phyloP scores from a whole-genome alignment of 2,888 invertebrate species.

The Ceratothoa steindachneri region DNA sequence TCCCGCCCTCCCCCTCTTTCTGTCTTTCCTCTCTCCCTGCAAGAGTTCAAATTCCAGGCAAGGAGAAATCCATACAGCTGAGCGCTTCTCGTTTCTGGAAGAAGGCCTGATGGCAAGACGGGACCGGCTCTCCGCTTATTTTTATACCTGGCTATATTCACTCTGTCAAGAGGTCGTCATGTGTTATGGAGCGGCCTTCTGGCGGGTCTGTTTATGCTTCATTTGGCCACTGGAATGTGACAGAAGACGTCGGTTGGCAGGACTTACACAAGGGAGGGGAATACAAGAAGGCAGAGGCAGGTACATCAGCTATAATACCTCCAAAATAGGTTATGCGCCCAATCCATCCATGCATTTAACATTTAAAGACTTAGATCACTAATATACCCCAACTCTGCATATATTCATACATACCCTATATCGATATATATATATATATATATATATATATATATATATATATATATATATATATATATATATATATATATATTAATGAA shows the following conservation, averaged over 20 bases:
- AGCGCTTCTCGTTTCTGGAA: too few relatives aligned
- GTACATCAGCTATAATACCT: background rate
- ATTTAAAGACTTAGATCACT: too few relatives aligned
- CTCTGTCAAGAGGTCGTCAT: background rate
- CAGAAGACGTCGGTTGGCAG: background rate
- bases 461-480: background rate
- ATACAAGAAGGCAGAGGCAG: too few relatives aligned
- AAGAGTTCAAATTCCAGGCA: too few relatives aligned
- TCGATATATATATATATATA: slow-evolving; percentile 6
- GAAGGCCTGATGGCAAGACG: too few relatives aligned
- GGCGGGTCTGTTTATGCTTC: background rate
- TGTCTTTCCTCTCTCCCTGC: too few relatives aligned
- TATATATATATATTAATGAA: too few relatives aligned
- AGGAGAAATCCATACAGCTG: too few relatives aligned
- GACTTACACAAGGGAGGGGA: background rate
- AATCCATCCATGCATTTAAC: too few relatives aligned
- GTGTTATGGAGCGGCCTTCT: background rate
- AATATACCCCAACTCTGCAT: too few relatives aligned
- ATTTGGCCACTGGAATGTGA: background rate
- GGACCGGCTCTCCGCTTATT: background rate
- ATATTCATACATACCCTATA: background rate
- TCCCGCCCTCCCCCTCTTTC: too few relatives aligned
- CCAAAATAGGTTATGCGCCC: too few relatives aligned
- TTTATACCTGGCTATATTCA: background rate
- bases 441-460: slow-evolving; percentile 5